A percentile compares a stretch with the other conserved stretches of the same genome.
phyloP scores from a whole-genome alignment of 2,888 invertebrate species.

The Calameuta pallipes region DNA sequence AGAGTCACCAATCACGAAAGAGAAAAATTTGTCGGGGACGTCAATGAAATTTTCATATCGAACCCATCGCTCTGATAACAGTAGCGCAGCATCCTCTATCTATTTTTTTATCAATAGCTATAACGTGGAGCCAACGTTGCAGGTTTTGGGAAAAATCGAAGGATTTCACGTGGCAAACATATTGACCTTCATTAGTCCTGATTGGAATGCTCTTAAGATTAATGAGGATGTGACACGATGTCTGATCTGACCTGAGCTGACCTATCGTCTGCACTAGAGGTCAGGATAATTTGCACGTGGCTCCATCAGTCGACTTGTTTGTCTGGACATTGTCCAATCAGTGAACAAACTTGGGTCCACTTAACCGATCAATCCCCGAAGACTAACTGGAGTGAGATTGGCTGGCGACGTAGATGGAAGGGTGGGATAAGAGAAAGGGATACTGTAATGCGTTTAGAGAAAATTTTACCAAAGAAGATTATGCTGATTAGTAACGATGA shows the following conservation, averaged over 20 bases:
- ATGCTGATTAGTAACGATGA: not conserved
- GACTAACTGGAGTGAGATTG: not conserved
- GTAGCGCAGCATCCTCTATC: not conserved
- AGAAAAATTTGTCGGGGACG: not conserved
- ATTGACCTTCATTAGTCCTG: not conserved
- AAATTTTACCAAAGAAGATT: not conserved
- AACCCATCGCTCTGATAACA: not conserved
- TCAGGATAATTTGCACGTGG: not conserved
- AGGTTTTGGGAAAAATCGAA: not conserved
- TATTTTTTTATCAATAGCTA: not conserved
- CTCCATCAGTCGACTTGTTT: slow-evolving; percentile 4
- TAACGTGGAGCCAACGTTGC: too few relatives aligned
- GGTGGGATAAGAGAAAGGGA: not conserved
- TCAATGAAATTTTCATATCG: not conserved
- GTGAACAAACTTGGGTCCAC: slow-evolving; percentile 5
- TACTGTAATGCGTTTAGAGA: not conserved
- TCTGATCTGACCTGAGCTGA: not conserved
- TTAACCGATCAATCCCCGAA: not conserved
- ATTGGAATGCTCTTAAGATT: not conserved
- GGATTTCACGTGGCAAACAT: not conserved
- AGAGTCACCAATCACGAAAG: not conserved
- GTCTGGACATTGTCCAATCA: slow-evolving; percentile 13
- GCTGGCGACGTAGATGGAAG: not conserved
- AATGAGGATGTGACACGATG: not conserved
- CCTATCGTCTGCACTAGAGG: not conserved